Conservation (phyloP, 2,113 vertebrate genomes). For the Perca schrenkii region DNA sequence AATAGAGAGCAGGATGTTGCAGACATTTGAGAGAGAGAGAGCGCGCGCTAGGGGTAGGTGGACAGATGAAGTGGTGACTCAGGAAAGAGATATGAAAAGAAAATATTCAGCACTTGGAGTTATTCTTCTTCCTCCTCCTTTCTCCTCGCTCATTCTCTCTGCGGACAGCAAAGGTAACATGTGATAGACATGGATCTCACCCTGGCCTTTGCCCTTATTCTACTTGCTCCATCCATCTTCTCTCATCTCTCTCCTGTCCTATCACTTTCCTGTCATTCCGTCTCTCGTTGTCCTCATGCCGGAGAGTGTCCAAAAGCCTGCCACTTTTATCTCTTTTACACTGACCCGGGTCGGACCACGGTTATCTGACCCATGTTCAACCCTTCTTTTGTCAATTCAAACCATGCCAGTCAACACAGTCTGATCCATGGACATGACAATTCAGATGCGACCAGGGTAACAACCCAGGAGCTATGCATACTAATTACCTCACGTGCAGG, state of each 20-base stretch:
- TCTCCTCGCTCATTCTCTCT: slow-evolving; percentile 33
- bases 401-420: too few relatives aligned
- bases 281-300: neutral
- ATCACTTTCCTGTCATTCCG: neutral
- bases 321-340: neutral
- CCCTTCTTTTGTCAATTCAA: too few relatives aligned
- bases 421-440: too few relatives aligned
- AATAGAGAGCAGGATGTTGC: slow-evolving; percentile 81
- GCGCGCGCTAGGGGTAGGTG: slow-evolving; percentile 64
- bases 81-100: slow-evolving; percentile 74
- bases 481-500: too few relatives aligned
- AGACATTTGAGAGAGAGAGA: slow-evolving; percentile 67
- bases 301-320: slow-evolving; percentile 8
- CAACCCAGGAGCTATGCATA: too few relatives aligned
- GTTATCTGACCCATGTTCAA: too few relatives aligned
- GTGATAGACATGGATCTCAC: slow-evolving; percentile 49
- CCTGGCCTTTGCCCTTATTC: slow-evolving; percentile 38
- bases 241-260: neutral
- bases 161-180: slow-evolving; percentile 13
- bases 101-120: slow-evolving; percentile 71
- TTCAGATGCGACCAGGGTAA: too few relatives aligned
- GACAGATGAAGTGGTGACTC: slow-evolving; percentile 80
- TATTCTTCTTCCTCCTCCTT: slow-evolving; percentile 50
- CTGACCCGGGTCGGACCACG: too few relatives aligned
- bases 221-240: slow-evolving; percentile 35